Percentiles rank a stretch among this genome's conserved stretches.
Evolutionary conservation across 2,797 vertebrate genomes (phyloP).

Genomic region (Enteromius fasciolatus): DNA sequence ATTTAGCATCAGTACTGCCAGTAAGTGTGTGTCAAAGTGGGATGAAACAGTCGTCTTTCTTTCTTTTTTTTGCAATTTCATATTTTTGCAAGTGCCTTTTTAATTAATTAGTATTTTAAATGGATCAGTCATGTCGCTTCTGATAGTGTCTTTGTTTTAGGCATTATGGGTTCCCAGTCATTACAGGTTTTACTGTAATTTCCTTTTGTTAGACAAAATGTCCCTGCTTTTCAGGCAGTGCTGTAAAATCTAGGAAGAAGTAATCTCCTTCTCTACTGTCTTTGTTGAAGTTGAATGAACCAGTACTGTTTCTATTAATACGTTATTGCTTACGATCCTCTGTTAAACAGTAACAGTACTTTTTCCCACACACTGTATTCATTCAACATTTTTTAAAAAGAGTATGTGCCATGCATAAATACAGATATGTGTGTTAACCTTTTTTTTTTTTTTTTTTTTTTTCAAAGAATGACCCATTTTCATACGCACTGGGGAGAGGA

Average conservation of each 20-base stretch:
- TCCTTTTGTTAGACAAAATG: neutral
- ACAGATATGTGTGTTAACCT: neutral
- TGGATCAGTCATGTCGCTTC: neutral
- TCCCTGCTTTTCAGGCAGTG: neutral
- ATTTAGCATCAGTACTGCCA: neutral
- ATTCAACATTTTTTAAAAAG: neutral
- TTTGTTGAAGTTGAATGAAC: constrained; percentile 1
- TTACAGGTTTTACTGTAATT: neutral
- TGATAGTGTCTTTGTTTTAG: neutral
- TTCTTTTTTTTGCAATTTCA: neutral
- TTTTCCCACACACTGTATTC: neutral
- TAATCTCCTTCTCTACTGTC: neutral
- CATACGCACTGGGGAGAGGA: constrained; percentile 32
- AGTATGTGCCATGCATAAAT: neutral
- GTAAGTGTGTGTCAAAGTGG: neutral
- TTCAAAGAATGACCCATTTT: constrained; percentile 38
- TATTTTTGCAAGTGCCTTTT: constrained; percentile 4
- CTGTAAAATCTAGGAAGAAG: neutral
- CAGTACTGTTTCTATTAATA: neutral
- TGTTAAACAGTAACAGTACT: neutral
- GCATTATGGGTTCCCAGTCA: neutral
- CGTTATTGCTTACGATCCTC: neutral
- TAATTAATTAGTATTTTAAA: constrained; percentile 2
- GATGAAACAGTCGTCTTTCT: neutral
- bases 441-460: neutral